phyloP scores from a whole-genome alignment of 2,113 vertebrate genomes.

The Vombatus ursinus region DNA sequence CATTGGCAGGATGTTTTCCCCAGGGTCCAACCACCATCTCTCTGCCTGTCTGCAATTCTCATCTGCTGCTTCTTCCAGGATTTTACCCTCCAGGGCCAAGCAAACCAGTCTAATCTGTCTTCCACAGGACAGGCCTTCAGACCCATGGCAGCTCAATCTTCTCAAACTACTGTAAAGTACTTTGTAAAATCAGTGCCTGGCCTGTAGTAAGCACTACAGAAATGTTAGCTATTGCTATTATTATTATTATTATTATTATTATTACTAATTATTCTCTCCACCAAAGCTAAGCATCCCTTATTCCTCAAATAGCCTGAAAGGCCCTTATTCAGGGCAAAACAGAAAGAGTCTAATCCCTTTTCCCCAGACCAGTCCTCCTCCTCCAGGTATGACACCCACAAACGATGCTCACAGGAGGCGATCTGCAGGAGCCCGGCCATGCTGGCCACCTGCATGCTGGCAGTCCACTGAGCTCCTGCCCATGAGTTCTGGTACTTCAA shows the following conservation, averaged over 20 bases:
- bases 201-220: too few species aligned
- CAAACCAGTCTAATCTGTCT: neutral
- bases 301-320: neutral
- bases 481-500: neutral
- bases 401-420: neutral
- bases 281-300: neutral
- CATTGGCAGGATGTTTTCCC: too few species aligned
- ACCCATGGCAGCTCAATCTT: neutral
- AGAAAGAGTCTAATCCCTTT: neutral
- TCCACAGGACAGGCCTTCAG: neutral
- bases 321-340: neutral
- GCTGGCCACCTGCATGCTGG: neutral
- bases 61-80: neutral
- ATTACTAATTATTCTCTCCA: neutral
- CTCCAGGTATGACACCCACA: neutral
- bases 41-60: neutral
- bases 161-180: neutral
- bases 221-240: neutral
- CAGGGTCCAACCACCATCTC: neutral
- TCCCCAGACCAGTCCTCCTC: neutral
- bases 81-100: neutral
- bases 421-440: neutral
- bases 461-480: neutral
- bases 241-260: neutral
- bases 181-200: too few species aligned